Evolutionary conservation across 2,888 invertebrate genomes (phyloP), one percentile per base, ranked within the genome.

Genomic region (Charanyca ferruginea): DNA sequence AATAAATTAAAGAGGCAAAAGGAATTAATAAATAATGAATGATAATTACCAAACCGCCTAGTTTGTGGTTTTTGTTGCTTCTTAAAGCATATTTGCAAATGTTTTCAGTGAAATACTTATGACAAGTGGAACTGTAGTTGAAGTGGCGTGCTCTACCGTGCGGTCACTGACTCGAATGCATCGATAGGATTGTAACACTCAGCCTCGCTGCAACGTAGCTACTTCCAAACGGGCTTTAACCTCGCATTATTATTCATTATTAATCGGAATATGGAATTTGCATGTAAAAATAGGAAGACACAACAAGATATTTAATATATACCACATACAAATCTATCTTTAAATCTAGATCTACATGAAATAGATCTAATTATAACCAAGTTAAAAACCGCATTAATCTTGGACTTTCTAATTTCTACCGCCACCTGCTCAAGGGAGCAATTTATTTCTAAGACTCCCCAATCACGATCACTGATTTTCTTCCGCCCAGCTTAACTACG

Each of bases 131-230:
- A 68, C 74, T 76, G 55, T 69, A 75, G n/a, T 75, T 71, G 64
- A 44, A 62, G 62, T 72, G 61, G 63, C 53, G 52, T 75, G 73
- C 51, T 55, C 44, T 47, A 18, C 48, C 58, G 61, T 51, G 67
- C 81, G 87, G 85, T 85, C 87, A 83, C 71, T 75, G 86, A 85
- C 87, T 76, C 77, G 66, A 70, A 76, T 77, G 80, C 79, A 82
- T 77, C 75, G 69, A 84, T 79, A 83, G 76, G 70, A 80, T 80
- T 77, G 66, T 79, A 71, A 65, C 77, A 71, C 66, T 76, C 70
- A 68, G 75, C 68, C 64, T 77, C 70, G 68, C 75, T 72, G 69
- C 71, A 61, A 73, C 76, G 66, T 66, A n/a, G n/a, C n/a, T n/a
- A 52, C 66, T 69, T 47, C 48, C 66, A 47, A 66, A 66, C 75